Evolutionary conservation across 2,888 invertebrate genomes (phyloP), one percentile per base, ranked within the genome.

Genomic region (Caenorhabditis japonica): DNA sequence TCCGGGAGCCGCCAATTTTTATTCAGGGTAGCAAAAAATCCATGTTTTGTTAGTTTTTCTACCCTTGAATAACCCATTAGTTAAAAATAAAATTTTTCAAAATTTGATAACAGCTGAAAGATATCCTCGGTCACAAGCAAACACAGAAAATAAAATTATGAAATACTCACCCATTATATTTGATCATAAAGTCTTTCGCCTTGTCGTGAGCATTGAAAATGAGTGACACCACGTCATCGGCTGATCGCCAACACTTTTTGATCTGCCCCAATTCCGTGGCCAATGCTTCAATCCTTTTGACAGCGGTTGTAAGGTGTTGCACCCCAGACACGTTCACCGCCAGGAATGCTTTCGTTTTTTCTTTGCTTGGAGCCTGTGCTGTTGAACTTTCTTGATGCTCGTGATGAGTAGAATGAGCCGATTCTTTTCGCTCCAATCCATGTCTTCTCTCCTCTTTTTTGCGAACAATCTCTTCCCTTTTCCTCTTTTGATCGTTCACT

Each of bases 171-270:
- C 75, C 75, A 62, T 84, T 83, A 49, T 84, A 82, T 33, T 86
- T 84, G 10, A 83, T 66, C 82, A 86, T 80, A 60, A 85, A 85
- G 21, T 70, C 73, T 41, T 86, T 86, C 4, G 85, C 85, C 51
- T 85, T 79, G 36, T 84, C 83, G 49, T 83, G 82, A 17, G 82
- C 79, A 27, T 76, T 78, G 68, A 85, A 85, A 27, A 85, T 84
- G 3, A 85, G 62, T 10, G 80, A 76, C 4, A 84, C 79, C 19
- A 76, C 56, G 55, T 85, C 81, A 3, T 80, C 82, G 4, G 69
- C 55, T 3, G 79, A 75, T 27, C 77, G 78, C 85, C 85, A 85
- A 39, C 82, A 80, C 60, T 84, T 84, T 80, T 62, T 81, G 21
- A 81, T 62, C 13, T 69, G 60, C 3, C 84, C 83, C 25, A 83